Evolutionary conservation across 2,888 invertebrate genomes (phyloP).

Genomic region (Penaeus monodon): DNA sequence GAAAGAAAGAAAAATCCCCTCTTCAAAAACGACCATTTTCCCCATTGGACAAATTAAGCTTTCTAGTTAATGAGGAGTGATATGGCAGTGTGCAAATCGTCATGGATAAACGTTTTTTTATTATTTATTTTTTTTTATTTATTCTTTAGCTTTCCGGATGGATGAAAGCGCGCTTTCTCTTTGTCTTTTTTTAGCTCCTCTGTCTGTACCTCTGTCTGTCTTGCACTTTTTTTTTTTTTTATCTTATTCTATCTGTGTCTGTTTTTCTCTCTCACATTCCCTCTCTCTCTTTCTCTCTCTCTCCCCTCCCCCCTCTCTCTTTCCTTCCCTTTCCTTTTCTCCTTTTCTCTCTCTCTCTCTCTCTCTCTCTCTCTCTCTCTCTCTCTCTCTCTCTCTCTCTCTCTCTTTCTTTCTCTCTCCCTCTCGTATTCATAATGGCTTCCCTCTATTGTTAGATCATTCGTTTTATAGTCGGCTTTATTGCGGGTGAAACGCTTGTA

Average conservation of each 20-base stretch:
- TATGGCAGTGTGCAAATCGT: too few relatives aligned
- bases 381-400: slow-evolving; percentile 18
- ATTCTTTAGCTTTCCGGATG: too few relatives aligned
- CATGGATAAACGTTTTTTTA: too few relatives aligned
- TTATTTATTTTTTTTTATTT: too few relatives aligned
- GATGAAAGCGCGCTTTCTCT: neutral
- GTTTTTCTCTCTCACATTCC: neutral
- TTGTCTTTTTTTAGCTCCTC: neutral
- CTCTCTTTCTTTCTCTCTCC: neutral
- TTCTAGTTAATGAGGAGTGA: too few relatives aligned
- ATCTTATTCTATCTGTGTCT: neutral
- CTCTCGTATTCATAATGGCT: too few relatives aligned
- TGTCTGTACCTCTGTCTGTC: neutral
- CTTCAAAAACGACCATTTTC: too few relatives aligned
- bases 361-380: slow-evolving; percentile 18
- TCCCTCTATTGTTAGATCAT: too few relatives aligned
- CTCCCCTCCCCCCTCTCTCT: neutral
- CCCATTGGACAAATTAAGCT: too few relatives aligned
- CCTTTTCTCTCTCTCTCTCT: slow-evolving; percentile 17
- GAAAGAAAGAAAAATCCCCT: too few relatives aligned
- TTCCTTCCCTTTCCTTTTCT: slow-evolving; percentile 6
- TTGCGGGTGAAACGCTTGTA: too few relatives aligned
- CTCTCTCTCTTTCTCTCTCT: neutral
- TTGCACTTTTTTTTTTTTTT: neutral
- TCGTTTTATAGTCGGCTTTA: too few relatives aligned